phyloP scores from a whole-genome alignment of 2,888 invertebrate genomes.

The Gandaritis pyraliata region DNA sequence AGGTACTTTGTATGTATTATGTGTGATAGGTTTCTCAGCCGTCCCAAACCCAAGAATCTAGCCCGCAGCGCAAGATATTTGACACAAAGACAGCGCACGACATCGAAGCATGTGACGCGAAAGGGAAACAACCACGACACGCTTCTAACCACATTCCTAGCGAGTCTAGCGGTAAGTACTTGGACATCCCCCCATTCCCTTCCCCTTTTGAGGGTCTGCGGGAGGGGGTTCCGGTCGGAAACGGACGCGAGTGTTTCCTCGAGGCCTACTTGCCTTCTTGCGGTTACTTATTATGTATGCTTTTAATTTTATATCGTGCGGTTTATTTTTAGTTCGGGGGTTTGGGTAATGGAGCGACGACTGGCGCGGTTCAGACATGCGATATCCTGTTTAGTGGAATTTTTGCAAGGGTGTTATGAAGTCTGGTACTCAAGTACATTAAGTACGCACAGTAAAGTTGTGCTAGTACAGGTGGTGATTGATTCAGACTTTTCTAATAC shows the following conservation, averaged over 20 bases:
- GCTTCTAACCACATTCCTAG: conserved; percentile 25
- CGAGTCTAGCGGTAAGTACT: conserved; percentile 16
- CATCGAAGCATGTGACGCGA: conserved; percentile 21
- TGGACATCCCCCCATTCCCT: conserved; percentile 18
- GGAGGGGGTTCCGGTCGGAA: conserved; percentile 50
- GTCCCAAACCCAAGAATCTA: background rate
- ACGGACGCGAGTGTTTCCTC: conserved; percentile 52
- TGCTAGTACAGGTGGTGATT: no score
- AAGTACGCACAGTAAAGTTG: no score
- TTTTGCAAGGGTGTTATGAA: background rate
- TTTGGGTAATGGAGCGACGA: conserved; percentile 29
- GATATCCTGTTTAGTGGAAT: background rate
- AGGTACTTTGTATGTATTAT: no score
- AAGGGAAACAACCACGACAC: conserved; percentile 26
- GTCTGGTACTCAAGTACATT: no score
- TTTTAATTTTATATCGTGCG: conserved; percentile 38
- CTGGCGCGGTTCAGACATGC: conserved; percentile 1
- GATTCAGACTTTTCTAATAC: no score
- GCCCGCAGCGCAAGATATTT: conserved; percentile 17
- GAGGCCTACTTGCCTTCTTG: conserved; percentile 44
- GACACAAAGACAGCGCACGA: conserved; percentile 19
- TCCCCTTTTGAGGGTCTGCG: conserved; percentile 5
- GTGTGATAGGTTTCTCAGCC: no score
- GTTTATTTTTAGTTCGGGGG: conserved; percentile 36
- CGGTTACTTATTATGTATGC: conserved; percentile 43